These are phyloP conservation scores for Scomber scombrus DNA, from an alignment of 2,113 vertebrate species.

Conservation along the genomic window DNA sequence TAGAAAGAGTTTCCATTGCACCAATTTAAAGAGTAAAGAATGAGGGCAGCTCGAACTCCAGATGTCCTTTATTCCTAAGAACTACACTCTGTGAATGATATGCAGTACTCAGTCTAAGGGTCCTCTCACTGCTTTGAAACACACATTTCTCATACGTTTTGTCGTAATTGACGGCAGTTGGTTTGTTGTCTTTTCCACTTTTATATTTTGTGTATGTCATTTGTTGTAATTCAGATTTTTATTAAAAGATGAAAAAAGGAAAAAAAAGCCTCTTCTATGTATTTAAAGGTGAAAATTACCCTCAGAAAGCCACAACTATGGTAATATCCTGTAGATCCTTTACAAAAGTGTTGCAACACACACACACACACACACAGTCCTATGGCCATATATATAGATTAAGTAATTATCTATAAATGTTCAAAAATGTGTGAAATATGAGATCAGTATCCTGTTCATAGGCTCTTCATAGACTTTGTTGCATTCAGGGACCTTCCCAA, in stretches of 20 bases:
- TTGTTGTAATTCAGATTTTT: conserved; percentile 64
- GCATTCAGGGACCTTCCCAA: background rate
- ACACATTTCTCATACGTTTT: background rate
- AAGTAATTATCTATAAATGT: too few relatives aligned
- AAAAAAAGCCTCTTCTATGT: background rate
- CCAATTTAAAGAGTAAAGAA: background rate
- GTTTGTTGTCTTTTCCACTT: conserved; percentile 34
- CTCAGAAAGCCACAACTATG: conserved; percentile 7
- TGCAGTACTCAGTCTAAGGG: too few relatives aligned
- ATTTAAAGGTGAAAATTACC: background rate
- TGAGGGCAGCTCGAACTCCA: background rate
- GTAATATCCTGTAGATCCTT: conserved; percentile 46
- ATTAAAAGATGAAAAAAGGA: conserved; percentile 63
- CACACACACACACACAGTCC: background rate
- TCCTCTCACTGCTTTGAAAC: background rate
- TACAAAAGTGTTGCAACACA: conserved; percentile 30
- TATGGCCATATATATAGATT: too few relatives aligned
- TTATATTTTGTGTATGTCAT: conserved; percentile 42
- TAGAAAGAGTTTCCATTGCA: background rate
- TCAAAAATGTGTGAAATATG: background rate
- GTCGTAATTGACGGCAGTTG: background rate
- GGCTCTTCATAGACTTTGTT: background rate
- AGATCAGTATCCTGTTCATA: background rate
- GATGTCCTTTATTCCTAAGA: background rate
- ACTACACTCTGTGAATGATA: background rate